Evolutionary conservation across 1,140 invertebrate genomes (phyloP).

Genomic region (Neodiprion lecontei): DNA sequence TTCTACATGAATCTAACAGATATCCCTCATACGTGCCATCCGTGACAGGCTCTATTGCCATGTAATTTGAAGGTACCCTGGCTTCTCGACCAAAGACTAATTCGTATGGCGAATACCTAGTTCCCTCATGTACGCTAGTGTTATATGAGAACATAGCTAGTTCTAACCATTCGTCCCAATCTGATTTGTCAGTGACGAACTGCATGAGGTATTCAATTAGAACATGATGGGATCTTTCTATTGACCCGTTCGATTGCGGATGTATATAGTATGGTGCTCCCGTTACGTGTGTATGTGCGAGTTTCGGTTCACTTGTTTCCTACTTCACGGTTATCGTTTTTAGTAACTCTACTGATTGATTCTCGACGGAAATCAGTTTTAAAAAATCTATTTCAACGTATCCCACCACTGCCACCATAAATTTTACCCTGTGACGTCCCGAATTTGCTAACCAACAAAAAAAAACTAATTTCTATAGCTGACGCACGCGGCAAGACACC

Average conservation of each 20-base stretch:
- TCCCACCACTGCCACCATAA: no score
- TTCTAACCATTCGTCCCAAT: conserved; percentile 13
- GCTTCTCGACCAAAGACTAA: conserved; percentile 4
- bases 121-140: conserved; percentile 1
- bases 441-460: no score
- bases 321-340: no score
- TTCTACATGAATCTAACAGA: neutral
- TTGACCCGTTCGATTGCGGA: neutral
- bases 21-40: conserved; percentile 15
- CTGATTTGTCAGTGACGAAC: neutral
- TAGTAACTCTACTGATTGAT: no score
- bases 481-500: no score
- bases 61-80: neutral
- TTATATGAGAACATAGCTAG: neutral
- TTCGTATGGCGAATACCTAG: conserved; percentile 5
- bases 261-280: no score
- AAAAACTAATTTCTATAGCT: no score
- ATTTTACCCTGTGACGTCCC: no score
- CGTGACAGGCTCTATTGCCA: neutral
- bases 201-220: conserved; percentile 13
- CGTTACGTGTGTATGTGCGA: no score
- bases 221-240: conserved; percentile 13
- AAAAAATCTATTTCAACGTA: no score
- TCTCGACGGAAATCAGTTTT: no score
- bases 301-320: no score